A percentile compares a stretch with the other conserved stretches of the same genome.
Conservation (phyloP, 2,888 invertebrate species). For the Crossocerus cetratus region DNA sequence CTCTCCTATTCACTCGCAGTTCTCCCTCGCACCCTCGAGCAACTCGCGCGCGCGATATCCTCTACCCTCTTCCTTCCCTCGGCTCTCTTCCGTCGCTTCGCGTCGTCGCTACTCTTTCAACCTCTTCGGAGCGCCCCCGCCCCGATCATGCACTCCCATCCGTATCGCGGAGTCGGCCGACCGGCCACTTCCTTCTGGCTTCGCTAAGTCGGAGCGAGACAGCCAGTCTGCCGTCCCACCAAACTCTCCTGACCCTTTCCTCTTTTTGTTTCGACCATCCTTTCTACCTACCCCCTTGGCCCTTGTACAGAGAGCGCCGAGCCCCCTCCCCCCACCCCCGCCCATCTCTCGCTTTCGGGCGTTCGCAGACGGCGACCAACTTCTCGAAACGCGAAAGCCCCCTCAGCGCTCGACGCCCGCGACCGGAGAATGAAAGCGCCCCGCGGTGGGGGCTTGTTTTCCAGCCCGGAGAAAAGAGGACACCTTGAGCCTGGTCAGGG, state of each 20-base stretch:
- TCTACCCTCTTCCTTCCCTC: constrained; percentile 10
- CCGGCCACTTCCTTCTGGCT: constrained; percentile 3
- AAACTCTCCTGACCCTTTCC: background rate
- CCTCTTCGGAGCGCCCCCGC: constrained; percentile 43
- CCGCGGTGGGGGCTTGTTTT: constrained; percentile 27
- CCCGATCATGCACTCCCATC: constrained; percentile 49
- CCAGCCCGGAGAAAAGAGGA: constrained; percentile 41
- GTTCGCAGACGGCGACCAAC: constrained; percentile 20
- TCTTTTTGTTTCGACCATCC: constrained; percentile 4
- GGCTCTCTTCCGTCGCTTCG: constrained; percentile 8
- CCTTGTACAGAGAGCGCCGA: constrained; percentile 24
- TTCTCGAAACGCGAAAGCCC: constrained; percentile 11
- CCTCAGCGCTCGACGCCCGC: background rate
- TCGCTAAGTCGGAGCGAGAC: background rate
- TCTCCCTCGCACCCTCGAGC: background rate
- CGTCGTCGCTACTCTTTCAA: constrained; percentile 41
- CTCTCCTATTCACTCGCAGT: constrained; percentile 16
- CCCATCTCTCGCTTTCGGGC: constrained; percentile 8
- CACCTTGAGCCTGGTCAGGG: constrained; percentile 58
- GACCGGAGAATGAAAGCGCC: background rate
- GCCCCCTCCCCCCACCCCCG: constrained; percentile 6
- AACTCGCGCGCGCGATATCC: constrained; percentile 17
- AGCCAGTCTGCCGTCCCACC: background rate
- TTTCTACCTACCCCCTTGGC: constrained; percentile 26
- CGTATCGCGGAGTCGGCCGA: constrained; percentile 39